Base-by-base conservation (phyloP, 2,888 invertebrate genomes). In the Blera fallax region DNA sequence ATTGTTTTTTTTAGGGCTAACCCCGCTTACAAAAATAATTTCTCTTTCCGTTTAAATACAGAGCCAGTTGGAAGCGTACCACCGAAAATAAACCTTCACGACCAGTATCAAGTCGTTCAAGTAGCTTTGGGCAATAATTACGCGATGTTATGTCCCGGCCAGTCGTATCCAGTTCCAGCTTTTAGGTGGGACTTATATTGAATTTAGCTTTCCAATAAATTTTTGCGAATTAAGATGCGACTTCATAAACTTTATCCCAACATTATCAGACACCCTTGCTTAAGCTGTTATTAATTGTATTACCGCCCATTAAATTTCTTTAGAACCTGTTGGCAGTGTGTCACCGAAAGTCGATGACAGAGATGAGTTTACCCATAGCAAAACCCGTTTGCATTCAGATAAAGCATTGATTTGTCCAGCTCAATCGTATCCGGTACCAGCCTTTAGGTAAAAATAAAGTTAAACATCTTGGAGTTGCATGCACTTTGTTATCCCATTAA, bases 71-170 rank as follows among this genome's bases (percentile, higher is more conserved):
- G 94, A 78, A 93, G 94, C 87, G 94, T 94, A 27, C 92, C 93
- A 48, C 95, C 95, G 6, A 94, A 94, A 91, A 94, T 95, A 87
- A 93, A 94, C 81, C 93, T 94, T 81, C 92, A 94, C 88, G 91
- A 92, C 43, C 90, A 92, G 79, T 90, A 89, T 84, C 91, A 91
- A 88, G 89, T 90, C 16, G 72, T 91, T 90, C 94, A 94, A 88
- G 88, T 88, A 83, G 91, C 92, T 87, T 89, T 93, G 88, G 91
- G 91, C 73, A 91, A 91, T 88, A 93, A 93, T 90, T 93, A 94
- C 89, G 94, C 95, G 32, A 92, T 96, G 89, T 92, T 95, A 89
- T 96, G 96, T 92, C 95, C 95, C 79, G 95, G 95, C n/a, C 96
- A 96, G 91, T 95, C 95, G 40, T 96, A 94, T 92, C 96, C 96